phyloP scores from a whole-genome alignment of 2,888 invertebrate genomes.

The Eurytoma californica region DNA sequence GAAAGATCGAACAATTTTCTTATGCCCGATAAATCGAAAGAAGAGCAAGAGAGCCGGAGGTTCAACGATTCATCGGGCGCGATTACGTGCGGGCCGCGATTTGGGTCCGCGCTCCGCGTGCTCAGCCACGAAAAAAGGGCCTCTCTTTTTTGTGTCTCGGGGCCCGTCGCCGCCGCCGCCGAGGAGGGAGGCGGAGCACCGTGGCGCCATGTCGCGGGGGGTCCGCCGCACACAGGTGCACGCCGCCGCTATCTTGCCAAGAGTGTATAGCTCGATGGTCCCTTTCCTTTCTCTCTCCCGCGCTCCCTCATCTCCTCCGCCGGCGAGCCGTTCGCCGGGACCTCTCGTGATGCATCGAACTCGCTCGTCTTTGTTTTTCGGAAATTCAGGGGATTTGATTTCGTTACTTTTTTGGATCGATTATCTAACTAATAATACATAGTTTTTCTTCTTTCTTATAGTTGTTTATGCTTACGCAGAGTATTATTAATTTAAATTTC shows the following conservation, averaged over 20 bases:
- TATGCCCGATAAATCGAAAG: slow-evolving; percentile 51
- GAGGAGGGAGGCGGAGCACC: slow-evolving; percentile 72
- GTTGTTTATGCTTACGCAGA: too few relatives aligned
- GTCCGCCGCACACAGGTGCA: slow-evolving; percentile 65
- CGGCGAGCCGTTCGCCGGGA: neutral
- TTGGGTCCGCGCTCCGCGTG: slow-evolving; percentile 34
- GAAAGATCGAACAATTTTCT: slow-evolving; percentile 30
- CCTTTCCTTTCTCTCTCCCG: neutral
- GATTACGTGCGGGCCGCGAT: slow-evolving; percentile 48
- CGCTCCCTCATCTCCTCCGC: slow-evolving; percentile 3
- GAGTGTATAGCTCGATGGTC: slow-evolving; percentile 6
- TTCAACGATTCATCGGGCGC: slow-evolving; percentile 52
- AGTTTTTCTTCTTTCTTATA: neutral
- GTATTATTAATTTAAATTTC: too few relatives aligned
- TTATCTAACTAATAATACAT: too few relatives aligned
- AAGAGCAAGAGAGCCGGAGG: slow-evolving; percentile 11
- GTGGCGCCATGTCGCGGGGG: slow-evolving; percentile 75
- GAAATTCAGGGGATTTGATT: too few relatives aligned
- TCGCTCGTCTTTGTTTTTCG: too few relatives aligned
- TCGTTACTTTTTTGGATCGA: too few relatives aligned
- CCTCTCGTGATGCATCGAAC: too few relatives aligned
- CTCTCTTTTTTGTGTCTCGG: slow-evolving; percentile 21
- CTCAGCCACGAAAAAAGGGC: slow-evolving; percentile 44
- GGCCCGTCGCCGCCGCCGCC: slow-evolving; percentile 37
- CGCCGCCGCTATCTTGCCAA: neutral